phyloP scores from a whole-genome alignment of 2,888 invertebrate species.

The Latheticus oryzae region DNA sequence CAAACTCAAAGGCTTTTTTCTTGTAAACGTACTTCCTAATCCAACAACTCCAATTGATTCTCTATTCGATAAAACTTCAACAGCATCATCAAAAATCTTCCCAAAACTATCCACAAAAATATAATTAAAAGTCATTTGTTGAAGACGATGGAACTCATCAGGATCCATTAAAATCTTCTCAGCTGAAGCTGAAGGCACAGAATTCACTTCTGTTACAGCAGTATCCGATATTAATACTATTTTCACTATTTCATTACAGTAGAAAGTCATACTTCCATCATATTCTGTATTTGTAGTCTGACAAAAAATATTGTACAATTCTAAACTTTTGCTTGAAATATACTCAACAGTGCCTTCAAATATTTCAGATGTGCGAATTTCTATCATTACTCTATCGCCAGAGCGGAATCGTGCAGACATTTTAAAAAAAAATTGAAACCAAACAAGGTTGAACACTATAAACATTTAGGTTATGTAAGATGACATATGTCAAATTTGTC shows the following conservation, averaged over 20 bases:
- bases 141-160: constrained; percentile 25
- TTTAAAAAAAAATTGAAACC: too few species aligned
- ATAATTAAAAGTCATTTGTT: constrained; percentile 17
- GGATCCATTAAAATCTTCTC: constrained; percentile 5
- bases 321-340: constrained; percentile 1
- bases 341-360: constrained; percentile 19
- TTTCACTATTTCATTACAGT: constrained; percentile 6
- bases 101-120: constrained; percentile 19
- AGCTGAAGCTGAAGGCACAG: background rate
- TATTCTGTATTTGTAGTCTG: constrained; percentile 5
- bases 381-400: constrained; percentile 27
- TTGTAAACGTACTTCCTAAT: constrained; percentile 17
- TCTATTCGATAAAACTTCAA: constrained; percentile 15
- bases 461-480: too few species aligned
- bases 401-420: constrained; percentile 7
- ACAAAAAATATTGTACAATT: constrained; percentile 13
- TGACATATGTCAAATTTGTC: too few species aligned
- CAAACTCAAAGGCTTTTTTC: constrained; percentile 17
- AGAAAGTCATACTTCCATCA: constrained; percentile 19
- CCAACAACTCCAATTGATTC: constrained; percentile 35
- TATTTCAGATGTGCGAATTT: constrained; percentile 7
- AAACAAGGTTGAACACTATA: too few species aligned
- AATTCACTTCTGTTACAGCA: too few species aligned
- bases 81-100: constrained; percentile 16
- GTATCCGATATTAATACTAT: constrained; percentile 1